Evolutionary conservation across 2,797 vertebrate genomes (phyloP).

Genomic region (Onychomys torridus): DNA sequence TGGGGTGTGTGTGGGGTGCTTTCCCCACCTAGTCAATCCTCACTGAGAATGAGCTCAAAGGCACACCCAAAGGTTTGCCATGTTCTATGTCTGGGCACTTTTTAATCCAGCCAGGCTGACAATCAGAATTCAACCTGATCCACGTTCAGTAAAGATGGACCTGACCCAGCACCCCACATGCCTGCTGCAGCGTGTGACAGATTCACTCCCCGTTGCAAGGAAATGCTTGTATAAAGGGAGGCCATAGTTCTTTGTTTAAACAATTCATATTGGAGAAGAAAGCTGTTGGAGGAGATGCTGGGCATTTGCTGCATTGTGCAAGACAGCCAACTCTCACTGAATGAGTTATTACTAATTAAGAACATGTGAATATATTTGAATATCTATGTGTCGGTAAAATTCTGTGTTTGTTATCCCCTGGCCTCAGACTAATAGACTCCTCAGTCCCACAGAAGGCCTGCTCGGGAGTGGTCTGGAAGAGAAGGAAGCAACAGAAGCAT

Average conservation of each 20-base stretch:
- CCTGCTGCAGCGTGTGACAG: rapidly evolving
- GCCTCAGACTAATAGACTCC: slow-evolving; percentile 75
- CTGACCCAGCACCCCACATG: rapidly evolving
- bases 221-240: neutral
- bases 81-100: neutral
- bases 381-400: slow-evolving; percentile 69
- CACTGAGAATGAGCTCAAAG: neutral
- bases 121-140: neutral
- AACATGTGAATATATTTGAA: slow-evolving; percentile 79
- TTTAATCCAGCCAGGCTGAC: neutral
- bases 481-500: slow-evolving; percentile 63
- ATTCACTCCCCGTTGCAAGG: neutral
- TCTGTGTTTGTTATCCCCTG: slow-evolving; percentile 76
- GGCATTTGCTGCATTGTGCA: slow-evolving; percentile 68
- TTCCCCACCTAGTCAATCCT: neutral
- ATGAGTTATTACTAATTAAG: slow-evolving; percentile 80
- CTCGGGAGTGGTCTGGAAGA: slow-evolving; percentile 67
- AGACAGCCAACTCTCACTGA: slow-evolving; percentile 63
- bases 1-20: no score
- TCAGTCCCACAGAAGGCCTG: slow-evolving; percentile 57
- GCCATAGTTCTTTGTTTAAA: slow-evolving; percentile 23
- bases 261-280: slow-evolving; percentile 32
- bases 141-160: rapidly evolving
- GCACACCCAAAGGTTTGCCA: neutral
- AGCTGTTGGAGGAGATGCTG: slow-evolving; percentile 65